Evolutionary conservation across 2,113 vertebrate genomes (phyloP), one percentile per base, ranked within the genome.

Genomic region (Fregata magnificens): DNA sequence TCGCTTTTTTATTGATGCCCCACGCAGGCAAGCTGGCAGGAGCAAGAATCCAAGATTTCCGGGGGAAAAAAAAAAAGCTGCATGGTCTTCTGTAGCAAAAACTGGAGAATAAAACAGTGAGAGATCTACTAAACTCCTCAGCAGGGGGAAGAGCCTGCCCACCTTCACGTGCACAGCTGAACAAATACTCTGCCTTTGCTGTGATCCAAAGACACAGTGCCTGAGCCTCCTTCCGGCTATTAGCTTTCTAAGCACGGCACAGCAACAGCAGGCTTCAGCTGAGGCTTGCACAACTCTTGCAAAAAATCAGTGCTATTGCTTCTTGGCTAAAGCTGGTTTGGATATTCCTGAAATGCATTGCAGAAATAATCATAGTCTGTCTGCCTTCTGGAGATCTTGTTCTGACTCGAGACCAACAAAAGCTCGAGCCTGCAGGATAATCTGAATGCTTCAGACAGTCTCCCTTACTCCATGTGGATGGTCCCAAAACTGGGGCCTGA

Each of bases 121-220:
- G 89, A 90, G 31, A 69, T 52, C 78, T 79, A 87, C 78, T 86
- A 59, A 91, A 94, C 31, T 76, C 10, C 95, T 80, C 89, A 91
- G 84, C 78, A 69, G 90, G 90, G 44, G 47, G 31, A 90, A 72
- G 59, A 91, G 56, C 70, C 89, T 95, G 66, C 82, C 70, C 58
- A 89, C 93, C 87, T 94, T 85, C 78, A 87, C 13, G 34, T 52
- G 36, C 49, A 61, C 95, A 96, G 96, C 95, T 94, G 91, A 96
- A 82, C 62, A 95, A 96, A 96, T 49, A 90, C 62, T 76, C 69
- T 49, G 84, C 84, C 61, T 86, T 63, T 6, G 5, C 87, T 72
- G 49, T 4, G 6, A 87, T 90, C 81, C 73, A n/a, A 52, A 67
- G 70, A 65, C 44, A 20, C 24, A 13, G 59, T 34, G 56, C n/a